A percentile compares a stretch with the other conserved stretches of the same genome.
Evolutionary conservation across 2,797 vertebrate genomes (phyloP).

Genomic region (Carcharodon carcharias): DNA sequence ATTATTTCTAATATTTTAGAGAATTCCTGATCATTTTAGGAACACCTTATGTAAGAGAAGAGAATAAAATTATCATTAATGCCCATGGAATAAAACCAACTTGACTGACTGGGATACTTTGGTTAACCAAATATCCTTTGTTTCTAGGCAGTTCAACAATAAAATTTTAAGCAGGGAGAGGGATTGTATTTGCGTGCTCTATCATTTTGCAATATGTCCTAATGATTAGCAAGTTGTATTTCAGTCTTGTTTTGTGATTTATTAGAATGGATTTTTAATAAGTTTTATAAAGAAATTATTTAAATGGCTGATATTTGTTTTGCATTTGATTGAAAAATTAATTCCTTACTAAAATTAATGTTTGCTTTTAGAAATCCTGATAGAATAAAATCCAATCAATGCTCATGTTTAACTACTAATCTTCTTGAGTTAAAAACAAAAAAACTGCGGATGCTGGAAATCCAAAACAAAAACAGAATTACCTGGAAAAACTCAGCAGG

Average conservation of each 20-base stretch:
- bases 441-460: no score
- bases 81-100: slow-evolving; percentile 21
- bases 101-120: not conserved
- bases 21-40: not conserved
- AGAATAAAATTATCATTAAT: slow-evolving; percentile 11
- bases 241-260: slow-evolving; percentile 29
- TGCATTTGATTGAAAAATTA: slow-evolving; percentile 17
- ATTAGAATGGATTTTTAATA: slow-evolving; percentile 11
- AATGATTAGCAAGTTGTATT: slow-evolving; percentile 20
- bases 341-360: not conserved
- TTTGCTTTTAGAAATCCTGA: not conserved
- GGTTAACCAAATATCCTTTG: not conserved
- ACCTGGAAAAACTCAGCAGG: no score
- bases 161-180: not conserved
- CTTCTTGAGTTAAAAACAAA: no score
- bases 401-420: not conserved
- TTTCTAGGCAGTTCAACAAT: not conserved
- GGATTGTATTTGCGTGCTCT: not conserved
- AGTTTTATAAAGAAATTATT: slow-evolving; percentile 31
- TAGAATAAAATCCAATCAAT: not conserved
- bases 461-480: no score
- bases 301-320: slow-evolving; percentile 18
- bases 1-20: not conserved
- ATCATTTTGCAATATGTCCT: slow-evolving; percentile 15
- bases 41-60: not conserved